Conservation (phyloP, 2,888 invertebrate species). For the Kuschelorhynchus macadamiae region DNA sequence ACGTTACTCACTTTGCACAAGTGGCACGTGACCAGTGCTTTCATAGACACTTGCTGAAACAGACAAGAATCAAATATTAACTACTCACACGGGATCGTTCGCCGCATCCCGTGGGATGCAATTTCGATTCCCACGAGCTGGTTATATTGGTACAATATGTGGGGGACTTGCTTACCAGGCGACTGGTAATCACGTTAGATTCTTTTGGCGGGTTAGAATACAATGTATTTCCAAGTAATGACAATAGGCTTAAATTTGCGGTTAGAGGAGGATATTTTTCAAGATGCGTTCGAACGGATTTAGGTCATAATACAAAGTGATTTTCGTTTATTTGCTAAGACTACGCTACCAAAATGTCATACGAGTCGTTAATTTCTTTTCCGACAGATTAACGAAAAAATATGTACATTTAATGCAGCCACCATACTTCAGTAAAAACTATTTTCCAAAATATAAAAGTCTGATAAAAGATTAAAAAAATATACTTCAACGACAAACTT, state of each 20-base stretch:
- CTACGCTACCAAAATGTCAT: too few species aligned
- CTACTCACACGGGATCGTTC: slow-evolving; percentile 20
- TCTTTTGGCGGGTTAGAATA: slow-evolving; percentile 5
- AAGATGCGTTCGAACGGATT: too few species aligned
- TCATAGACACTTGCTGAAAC: slow-evolving; percentile 15
- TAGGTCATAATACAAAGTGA: too few species aligned
- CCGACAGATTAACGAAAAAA: too few species aligned
- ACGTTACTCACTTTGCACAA: slow-evolving; percentile 14
- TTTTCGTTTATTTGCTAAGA: too few species aligned
- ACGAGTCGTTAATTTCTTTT: too few species aligned
- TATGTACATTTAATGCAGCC: too few species aligned
- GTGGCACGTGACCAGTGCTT: slow-evolving; percentile 16
- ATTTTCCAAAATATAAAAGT: too few species aligned
- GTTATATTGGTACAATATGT: slow-evolving; percentile 25
- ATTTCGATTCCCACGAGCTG: slow-evolving; percentile 33
- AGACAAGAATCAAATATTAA: slow-evolving; percentile 10
- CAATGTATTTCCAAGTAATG: neutral
- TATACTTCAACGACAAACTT: too few species aligned
- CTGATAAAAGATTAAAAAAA: too few species aligned
- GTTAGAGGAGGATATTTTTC: neutral
- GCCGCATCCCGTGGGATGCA: slow-evolving; percentile 34
- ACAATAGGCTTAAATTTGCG: slow-evolving; percentile 1
- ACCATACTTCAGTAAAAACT: too few species aligned
- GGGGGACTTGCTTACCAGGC: slow-evolving; percentile 26
- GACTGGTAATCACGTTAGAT: slow-evolving; percentile 22